Base-by-base conservation (phyloP, 2,113 vertebrate species). In the Petroica traversi region DNA sequence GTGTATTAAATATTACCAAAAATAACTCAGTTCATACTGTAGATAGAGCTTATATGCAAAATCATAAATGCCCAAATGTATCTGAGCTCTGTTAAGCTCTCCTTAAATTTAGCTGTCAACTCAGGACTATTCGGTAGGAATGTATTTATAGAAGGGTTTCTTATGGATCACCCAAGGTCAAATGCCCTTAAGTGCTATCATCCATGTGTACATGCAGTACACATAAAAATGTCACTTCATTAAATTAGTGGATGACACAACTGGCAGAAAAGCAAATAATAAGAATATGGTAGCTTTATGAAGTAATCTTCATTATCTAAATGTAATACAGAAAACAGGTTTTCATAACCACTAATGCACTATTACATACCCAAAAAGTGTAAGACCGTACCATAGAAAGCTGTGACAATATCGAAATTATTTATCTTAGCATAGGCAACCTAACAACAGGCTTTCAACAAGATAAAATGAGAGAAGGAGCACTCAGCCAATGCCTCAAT, bases 131-230 rank as follows among this genome's bases (percentile, higher is more conserved):
- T 88, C 0, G 0, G 74, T 46, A 94, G 95, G 55, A 91, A 95
- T 63, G 89, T 94, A 95, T 94, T 96, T 96, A 85, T 93, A 96
- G 88, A 92, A 93, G 51, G 8, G 51, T 93, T 95, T 94, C 92
- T 88, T 94, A 95, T 46, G 77, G 72, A 96, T 86, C 82, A 85
- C 45, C 49, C 57, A 80, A 93, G 85, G 91, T 83, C 88, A 88
- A 91, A 96, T 89, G 78, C 88, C 90, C 88, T 71, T 67, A 71
- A 86, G 76, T 11, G 5, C 73, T 67, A 93, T 63, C 82, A 94
- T 78, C 72, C 75, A 92, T 34, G 61, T 52, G 64, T 54, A 93
- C 51, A 85, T 55, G 82, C 58, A 75, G 79, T 34, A 64, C 76
- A 57, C 57, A 73, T 73, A 89, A 92, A 93, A 96, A 80, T 41